Conservation (phyloP, 1,140 invertebrate genomes). For the Brevipalpus yothersi region DNA sequence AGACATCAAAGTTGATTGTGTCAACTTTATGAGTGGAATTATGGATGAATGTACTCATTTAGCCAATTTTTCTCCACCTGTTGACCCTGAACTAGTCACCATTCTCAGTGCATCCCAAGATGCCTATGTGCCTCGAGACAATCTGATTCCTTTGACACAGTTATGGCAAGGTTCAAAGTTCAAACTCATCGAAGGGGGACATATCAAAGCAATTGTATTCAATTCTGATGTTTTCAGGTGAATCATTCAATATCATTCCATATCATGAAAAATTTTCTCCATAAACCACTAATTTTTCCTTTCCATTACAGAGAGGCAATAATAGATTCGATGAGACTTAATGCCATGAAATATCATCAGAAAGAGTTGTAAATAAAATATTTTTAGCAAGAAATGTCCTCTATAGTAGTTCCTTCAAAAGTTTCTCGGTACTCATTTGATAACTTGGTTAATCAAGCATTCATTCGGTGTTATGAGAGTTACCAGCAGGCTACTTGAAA, state of each 20-base stretch:
- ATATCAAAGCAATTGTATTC: conserved; percentile 65
- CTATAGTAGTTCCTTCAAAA: too few relatives aligned
- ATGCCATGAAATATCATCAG: conserved; percentile 4
- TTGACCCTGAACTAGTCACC: conserved; percentile 16
- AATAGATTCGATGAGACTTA: conserved; percentile 1
- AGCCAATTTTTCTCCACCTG: conserved; percentile 49
- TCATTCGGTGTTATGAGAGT: too few relatives aligned
- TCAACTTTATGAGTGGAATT: conserved; percentile 85
- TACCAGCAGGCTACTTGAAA: too few relatives aligned
- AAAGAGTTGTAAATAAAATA: background rate
- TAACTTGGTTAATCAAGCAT: too few relatives aligned
- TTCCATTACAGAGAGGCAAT: conserved; percentile 4
- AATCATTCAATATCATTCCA: conserved; percentile 5
- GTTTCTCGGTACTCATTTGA: too few relatives aligned
- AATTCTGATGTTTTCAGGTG: conserved; percentile 66
- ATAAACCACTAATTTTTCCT: background rate
- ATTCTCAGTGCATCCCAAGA: conserved; percentile 33
- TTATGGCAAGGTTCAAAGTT: conserved; percentile 79
- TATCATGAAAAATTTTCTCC: background rate
- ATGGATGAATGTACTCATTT: conserved; percentile 98
- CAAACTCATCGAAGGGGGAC: conserved; percentile 61
- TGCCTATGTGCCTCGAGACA: conserved; percentile 69
- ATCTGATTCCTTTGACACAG: conserved; percentile 48
- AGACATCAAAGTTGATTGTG: conserved; percentile 28
- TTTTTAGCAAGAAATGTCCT: too few relatives aligned